Base-by-base conservation (phyloP, 2,113 vertebrate species). In the Rattus norvegicus region DNA sequence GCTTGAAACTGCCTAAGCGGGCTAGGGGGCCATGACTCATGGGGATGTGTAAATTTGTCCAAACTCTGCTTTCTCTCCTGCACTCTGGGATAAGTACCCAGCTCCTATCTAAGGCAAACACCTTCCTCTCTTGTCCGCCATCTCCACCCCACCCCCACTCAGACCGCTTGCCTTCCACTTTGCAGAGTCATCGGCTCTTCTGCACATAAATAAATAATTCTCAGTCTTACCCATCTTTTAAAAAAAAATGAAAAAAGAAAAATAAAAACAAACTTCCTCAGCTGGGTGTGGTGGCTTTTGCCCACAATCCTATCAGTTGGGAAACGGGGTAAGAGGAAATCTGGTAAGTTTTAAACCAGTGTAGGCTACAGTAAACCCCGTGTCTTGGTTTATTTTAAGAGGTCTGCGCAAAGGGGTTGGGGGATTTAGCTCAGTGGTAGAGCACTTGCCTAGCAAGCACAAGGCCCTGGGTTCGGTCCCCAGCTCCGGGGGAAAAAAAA, bases 41-140 rank as follows among this genome's bases (percentile, higher is more conserved):
- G 36, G 52, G 52, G 28, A 24, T 28, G 67, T 70, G n/a, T 91
- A 88, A 79, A 49, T 61, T 52, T 52, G 52, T 86, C 69, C 73
- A 16, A 76, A 56, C 52, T 67, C 47, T 24, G 75, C 86, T 75
- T 88, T 54, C 26, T 47, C 65, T 59, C 52, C 76, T 94, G 95
- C 63, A 65, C 43, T 11, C 61, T 36, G 43, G 96, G 94, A 95
- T 95, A 96, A 67, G 67, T 5, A 56, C 26, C 33, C 0, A 12
- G 56, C 28, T 52, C 61, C 90, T 95, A 95, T 95, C 97, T 93
- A 12, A 39, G 26, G 49, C 79, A n/a, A 30, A 95, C 95, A 95
- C 61, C 89, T 94, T 92, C 63, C 33, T 28, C 30, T 16, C 2
- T 47, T 7, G 16, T 5, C 19, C 26, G 56, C 75, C 56, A 54